Evolutionary conservation across 2,113 vertebrate species (phyloP).

Genomic region (Calyptommatus sinebrachiatus): DNA sequence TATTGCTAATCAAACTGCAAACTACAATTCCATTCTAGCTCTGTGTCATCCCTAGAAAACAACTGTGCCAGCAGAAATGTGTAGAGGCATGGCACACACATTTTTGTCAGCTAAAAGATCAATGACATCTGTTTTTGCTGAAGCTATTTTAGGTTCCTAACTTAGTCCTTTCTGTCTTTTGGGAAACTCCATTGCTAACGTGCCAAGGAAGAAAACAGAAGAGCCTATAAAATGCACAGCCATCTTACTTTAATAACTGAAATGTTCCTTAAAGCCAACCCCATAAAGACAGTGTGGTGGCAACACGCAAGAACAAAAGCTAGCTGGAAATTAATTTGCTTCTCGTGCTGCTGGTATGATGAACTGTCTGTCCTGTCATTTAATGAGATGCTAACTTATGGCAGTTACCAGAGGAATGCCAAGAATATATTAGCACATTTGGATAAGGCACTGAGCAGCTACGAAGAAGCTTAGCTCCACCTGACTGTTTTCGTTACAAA

Average conservation of each 20-base stretch:
- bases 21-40: neutral
- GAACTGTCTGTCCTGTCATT: conserved; percentile 32
- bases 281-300: neutral
- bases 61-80: neutral
- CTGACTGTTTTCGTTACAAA: neutral
- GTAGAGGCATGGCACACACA: neutral
- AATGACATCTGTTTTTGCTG: neutral
- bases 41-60: neutral
- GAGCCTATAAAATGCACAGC: neutral
- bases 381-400: conserved; percentile 36
- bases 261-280: conserved; percentile 24
- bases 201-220: neutral
- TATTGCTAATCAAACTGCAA: neutral
- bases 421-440: conserved; percentile 12
- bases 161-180: neutral
- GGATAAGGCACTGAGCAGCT: neutral
- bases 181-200: neutral
- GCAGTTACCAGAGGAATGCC: neutral
- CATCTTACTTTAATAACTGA: conserved; percentile 21
- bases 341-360: conserved; percentile 39
- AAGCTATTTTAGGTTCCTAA: neutral
- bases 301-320: conserved; percentile 14
- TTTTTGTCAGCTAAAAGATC: neutral
- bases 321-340: conserved; percentile 10
- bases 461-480: neutral